Conservation (phyloP, 2,888 invertebrate species). For the Chloromyia formosa region DNA sequence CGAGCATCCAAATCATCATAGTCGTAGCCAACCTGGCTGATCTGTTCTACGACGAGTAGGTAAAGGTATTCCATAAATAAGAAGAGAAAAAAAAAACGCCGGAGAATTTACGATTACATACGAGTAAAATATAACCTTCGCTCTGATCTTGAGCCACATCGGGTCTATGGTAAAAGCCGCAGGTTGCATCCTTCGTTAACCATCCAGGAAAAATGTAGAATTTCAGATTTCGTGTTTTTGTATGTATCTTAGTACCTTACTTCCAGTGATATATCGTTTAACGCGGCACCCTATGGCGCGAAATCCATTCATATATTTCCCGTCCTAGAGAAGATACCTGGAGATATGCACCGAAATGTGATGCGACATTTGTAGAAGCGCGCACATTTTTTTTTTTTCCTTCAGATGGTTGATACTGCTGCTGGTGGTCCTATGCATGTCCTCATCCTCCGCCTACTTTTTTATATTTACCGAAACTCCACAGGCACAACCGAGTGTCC, state of each 20-base stretch:
- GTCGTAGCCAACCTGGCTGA: conserved; percentile 17
- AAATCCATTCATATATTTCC: conserved; percentile 33
- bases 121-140: conserved; percentile 1
- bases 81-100: neutral
- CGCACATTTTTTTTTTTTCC: conserved; percentile 6
- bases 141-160: conserved; percentile 4
- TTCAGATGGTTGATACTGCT: neutral
- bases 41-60: neutral
- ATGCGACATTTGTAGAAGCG: conserved; percentile 40
- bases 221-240: neutral
- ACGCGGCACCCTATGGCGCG: conserved; percentile 31
- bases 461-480: conserved; percentile 27
- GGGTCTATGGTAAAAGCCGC: conserved; percentile 22
- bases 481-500: neutral
- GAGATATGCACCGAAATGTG: conserved; percentile 30
- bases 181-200: conserved; percentile 20
- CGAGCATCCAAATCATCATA: conserved; percentile 3
- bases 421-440: conserved; percentile 32
- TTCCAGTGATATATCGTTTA: conserved; percentile 37
- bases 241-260: neutral
- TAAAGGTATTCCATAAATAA: no score
- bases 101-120: conserved; percentile 35
- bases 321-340: conserved; percentile 3
- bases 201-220: conserved; percentile 1
- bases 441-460: no score